These are phyloP conservation scores for Pangasianodon hypophthalmus DNA, from an alignment of 2,113 vertebrate species.

Conservation along the genomic window DNA sequence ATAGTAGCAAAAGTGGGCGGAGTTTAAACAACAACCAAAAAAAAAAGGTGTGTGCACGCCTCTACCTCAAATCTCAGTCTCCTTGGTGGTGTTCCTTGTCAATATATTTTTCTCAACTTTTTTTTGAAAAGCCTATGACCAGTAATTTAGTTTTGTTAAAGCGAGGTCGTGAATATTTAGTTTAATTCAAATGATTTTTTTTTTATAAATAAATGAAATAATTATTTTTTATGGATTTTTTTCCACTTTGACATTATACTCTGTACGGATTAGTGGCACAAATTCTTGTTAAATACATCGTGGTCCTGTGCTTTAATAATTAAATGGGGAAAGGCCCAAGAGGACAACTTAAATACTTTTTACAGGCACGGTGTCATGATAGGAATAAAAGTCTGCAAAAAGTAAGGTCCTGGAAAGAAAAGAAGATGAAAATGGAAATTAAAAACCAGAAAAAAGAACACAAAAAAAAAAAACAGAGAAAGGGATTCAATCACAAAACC, in stretches of 20 bases:
- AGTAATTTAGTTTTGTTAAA: background rate
- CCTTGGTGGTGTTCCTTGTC: background rate
- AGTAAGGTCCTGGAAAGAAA: background rate
- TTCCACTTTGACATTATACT: background rate
- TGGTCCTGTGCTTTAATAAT: background rate
- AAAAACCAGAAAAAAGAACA: background rate
- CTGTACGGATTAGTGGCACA: background rate
- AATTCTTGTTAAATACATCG: background rate
- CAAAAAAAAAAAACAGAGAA: constrained; percentile 16
- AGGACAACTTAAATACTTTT: background rate
- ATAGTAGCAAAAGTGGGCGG: background rate
- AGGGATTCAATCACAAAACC: constrained; percentile 56
- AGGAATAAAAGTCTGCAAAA: background rate
- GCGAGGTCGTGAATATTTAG: background rate
- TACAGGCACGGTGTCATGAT: background rate
- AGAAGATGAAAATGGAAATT: background rate
- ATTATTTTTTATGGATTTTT: background rate
- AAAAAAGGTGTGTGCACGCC: background rate
- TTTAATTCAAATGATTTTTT: background rate
- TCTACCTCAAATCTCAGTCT: background rate
- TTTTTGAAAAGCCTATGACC: no score
- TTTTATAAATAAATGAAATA: background rate
- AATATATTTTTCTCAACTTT: background rate
- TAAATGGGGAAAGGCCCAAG: background rate
- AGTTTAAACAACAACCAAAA: no score